Conservation (phyloP, 2,113 vertebrate species). For the Sitta europaea region DNA sequence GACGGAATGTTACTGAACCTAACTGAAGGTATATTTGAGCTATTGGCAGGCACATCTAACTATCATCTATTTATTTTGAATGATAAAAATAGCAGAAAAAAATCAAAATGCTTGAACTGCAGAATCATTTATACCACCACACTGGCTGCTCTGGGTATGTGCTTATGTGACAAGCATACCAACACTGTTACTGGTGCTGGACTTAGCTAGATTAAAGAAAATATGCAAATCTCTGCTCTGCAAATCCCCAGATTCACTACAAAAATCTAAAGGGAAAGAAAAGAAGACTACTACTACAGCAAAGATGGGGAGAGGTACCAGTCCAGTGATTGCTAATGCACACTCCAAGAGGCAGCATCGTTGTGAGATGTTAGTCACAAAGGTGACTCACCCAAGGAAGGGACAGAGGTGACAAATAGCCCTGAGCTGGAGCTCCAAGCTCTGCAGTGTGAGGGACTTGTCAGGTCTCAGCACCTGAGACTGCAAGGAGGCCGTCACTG, state of each 20-base stretch:
- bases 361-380: background rate
- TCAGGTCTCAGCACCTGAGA: background rate
- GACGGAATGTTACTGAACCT: background rate
- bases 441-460: background rate
- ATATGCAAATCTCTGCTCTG: background rate
- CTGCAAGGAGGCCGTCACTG: background rate
- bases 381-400: background rate
- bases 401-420: background rate
- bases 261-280: background rate
- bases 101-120: background rate
- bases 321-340: background rate
- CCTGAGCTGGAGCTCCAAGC: background rate
- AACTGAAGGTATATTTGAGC: background rate
- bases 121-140: background rate
- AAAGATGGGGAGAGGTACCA: background rate
- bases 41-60: background rate
- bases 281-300: background rate
- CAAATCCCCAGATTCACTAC: background rate
- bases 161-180: background rate
- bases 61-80: background rate
- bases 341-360: background rate
- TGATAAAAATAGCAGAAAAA: background rate
- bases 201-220: background rate
- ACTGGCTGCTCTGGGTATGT: background rate
- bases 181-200: background rate